Base-by-base conservation (phyloP, 2,888 invertebrate genomes). In the Cerceris ruficornis region DNA sequence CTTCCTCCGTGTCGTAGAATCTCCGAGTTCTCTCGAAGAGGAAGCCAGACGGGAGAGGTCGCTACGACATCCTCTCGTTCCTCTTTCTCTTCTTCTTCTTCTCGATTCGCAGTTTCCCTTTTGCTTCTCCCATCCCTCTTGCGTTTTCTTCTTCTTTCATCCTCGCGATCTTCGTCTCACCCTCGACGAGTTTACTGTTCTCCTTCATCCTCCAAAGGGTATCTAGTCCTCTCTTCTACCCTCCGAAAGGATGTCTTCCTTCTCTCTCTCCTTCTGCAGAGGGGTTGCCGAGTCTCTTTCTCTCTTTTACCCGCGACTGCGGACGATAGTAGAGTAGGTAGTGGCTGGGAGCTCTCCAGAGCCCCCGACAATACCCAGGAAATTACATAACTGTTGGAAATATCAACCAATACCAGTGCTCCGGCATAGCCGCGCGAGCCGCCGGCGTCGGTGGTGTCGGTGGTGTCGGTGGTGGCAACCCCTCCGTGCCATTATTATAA, bases 301-400 rank as follows among this genome's bases (percentile, higher is more conserved):
- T 68, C 77, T 62, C 42, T 58, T 69, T 49, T 58, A 50, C 46
- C 65, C 82, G 42, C 74, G 60, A 57, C 71, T 61, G 82, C 73
- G 81, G 68, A 74, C 71, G 80, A 76, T 82, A 75, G 77, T 58
- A 61, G 68, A 69, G 69, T 54, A 55, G 77, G 70, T 73, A 69
- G 80, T 75, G 77, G 79, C 75, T 69, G 70, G 69, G 72, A 72
- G 77, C 85, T 82, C 82, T 83, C 88, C 88, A 87, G 85, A 82
- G 84, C 70, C 75, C 67, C 78, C 89, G 89, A 92, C 92, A 92
- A 92, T 92, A 91, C 88, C 92, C 92, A 92, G 92, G 92, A 92
- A 92, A 92, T 92, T 92, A 92, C 92, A 92, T 91, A 92, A 92
- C 92, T 92, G 92, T 92, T 92, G 92, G 91, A 92, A 92, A 92